phyloP scores from a whole-genome alignment of 2,888 invertebrate genomes.

The Dichetophora obliterata region DNA sequence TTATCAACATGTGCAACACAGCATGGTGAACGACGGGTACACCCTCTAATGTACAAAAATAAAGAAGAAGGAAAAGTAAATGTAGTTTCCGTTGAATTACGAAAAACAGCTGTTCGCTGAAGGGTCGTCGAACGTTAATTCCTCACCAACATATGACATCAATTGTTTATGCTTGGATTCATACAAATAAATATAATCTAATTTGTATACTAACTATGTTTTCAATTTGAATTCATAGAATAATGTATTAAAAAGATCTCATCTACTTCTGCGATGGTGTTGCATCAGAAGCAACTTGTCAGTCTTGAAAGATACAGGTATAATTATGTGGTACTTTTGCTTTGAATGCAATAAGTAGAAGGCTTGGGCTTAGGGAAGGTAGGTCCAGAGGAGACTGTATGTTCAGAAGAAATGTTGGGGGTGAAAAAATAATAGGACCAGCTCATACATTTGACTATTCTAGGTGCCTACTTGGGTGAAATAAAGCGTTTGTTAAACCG shows the following conservation, averaged over 20 bases:
- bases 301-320: background rate
- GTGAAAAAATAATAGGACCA: too few relatives aligned
- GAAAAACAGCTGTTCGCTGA: conserved; percentile 46
- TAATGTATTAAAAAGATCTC: background rate
- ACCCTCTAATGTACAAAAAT: conserved; percentile 35
- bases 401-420: too few relatives aligned
- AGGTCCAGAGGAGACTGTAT: too few relatives aligned
- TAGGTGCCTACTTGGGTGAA: too few relatives aligned
- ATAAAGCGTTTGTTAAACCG: too few relatives aligned
- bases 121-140: conserved; percentile 40
- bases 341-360: too few relatives aligned
- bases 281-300: background rate
- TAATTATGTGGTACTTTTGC: background rate
- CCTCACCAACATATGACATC: background rate
- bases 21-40: background rate
- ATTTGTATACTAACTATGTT: too few relatives aligned
- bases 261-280: background rate
- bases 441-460: too few relatives aligned
- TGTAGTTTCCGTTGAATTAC: background rate
- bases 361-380: too few relatives aligned
- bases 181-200: background rate
- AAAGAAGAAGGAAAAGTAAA: conserved; percentile 37
- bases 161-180: background rate
- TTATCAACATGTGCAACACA: conserved; percentile 34
- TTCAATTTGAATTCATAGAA: background rate